Base-by-base conservation (phyloP, 30 jellyfish, hydroid and myxozoan species). In the Hydractinia echinata region DNA sequence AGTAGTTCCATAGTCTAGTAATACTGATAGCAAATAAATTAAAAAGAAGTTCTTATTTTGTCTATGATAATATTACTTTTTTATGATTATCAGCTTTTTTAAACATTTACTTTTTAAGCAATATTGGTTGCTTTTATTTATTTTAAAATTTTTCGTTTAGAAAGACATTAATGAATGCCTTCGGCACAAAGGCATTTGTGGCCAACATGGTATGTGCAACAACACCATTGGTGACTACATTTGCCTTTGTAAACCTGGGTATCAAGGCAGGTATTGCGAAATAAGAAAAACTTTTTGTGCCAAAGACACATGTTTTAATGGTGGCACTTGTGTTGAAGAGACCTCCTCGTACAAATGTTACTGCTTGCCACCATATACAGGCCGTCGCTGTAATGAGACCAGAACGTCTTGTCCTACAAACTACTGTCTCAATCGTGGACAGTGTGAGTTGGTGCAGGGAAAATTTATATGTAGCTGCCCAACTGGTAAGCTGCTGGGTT, bases 281-380 rank as follows among this genome's bases (percentile, higher is more conserved):
- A 13, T 13, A 6, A 44, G 39, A 64, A 64, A n/a, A 7, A 7
- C 16, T 8, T 64, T n/a, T 51, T 64, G 74, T 13, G 74, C 19
- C 7, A 64, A 64, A 7, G 74, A n/a, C 10, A 64, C 84, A 9
- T 76, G 84, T 54, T 19, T 76, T 13, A 51, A 76, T 52, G 64
- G 64, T 30, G 84, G 84, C 7, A 5, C 81, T 6, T 76, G 84
- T 56, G 76, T 76, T 8, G 84, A 76, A 8, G 73, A 56, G 10
- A 51, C 51, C 20, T 14, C 82, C 14, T 6, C 74, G 7, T 64
- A 6, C 39, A 44, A 64, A 6, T 64, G 74, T 13, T n/a, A n/a
- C 8, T 64, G 74, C 16, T 6, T 6, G 39, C 5, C 9, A 13
- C 51, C 51, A n/a, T 7, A 7, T 7, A n/a, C 19, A 44, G 74